Conservation (phyloP, 2,797 vertebrate genomes). For the Hippopotamyrus pictus region DNA sequence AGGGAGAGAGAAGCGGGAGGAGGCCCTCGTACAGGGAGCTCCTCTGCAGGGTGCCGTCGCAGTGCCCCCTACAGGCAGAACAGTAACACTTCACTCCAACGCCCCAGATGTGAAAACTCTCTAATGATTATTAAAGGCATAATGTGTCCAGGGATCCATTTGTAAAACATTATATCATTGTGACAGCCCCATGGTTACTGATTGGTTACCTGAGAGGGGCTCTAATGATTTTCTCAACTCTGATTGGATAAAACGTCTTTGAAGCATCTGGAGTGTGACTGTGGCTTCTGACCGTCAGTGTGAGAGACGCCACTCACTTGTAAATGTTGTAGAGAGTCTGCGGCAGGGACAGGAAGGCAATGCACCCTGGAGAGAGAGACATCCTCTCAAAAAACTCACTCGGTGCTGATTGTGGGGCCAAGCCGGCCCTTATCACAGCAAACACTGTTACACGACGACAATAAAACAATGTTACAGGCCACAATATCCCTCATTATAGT, state of each 20-base stretch:
- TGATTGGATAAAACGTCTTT: background rate
- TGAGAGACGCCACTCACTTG: constrained; percentile 37
- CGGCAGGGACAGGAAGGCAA: constrained; percentile 45
- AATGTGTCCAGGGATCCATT: background rate
- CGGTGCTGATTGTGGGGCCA: background rate
- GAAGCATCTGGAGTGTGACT: background rate
- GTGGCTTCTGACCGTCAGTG: background rate
- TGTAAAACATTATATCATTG: background rate
- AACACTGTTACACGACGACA: background rate
- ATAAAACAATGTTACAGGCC: background rate
- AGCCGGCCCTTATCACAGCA: background rate
- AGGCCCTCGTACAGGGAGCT: constrained; percentile 46
- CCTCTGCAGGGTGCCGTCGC: constrained; percentile 47
- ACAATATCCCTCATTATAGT: background rate
- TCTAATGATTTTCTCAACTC: background rate
- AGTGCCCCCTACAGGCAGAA: constrained; percentile 39
- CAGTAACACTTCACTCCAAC: background rate
- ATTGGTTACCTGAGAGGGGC: constrained; percentile 10
- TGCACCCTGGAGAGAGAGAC: constrained; percentile 41
- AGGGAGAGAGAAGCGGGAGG: constrained; percentile 48
- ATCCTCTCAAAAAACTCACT: background rate
- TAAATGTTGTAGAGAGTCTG: constrained; percentile 51
- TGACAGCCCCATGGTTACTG: background rate
- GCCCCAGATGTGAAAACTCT: background rate
- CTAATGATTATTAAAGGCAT: background rate